Conservation (phyloP, 2,888 invertebrate genomes). For the Sesia apiformis region DNA sequence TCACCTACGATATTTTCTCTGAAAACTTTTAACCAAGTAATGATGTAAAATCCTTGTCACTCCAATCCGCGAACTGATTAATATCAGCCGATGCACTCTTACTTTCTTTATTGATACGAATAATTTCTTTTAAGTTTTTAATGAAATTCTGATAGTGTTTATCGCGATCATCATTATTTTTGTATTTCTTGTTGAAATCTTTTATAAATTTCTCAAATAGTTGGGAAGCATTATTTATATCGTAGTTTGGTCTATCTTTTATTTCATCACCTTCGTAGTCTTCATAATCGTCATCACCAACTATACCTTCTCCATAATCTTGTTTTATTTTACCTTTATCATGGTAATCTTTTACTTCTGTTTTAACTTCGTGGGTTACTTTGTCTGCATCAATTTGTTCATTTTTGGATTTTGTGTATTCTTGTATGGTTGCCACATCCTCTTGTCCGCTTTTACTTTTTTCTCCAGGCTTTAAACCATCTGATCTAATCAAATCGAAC, state of each 20-base stretch:
- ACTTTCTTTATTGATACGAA: slow-evolving; percentile 28
- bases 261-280: slow-evolving; percentile 14
- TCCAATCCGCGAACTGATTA: slow-evolving; percentile 41
- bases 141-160: slow-evolving; percentile 35
- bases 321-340: neutral
- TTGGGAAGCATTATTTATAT: slow-evolving; percentile 32
- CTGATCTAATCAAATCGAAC: too few species aligned
- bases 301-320: neutral
- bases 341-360: too few species aligned
- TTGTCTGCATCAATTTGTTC: too few species aligned
- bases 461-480: too few species aligned
- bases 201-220: slow-evolving; percentile 34
- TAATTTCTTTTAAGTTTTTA: slow-evolving; percentile 38
- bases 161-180: slow-evolving; percentile 23
- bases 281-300: slow-evolving; percentile 8
- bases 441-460: too few species aligned
- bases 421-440: too few species aligned
- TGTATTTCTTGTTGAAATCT: slow-evolving; percentile 36
- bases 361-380: too few species aligned
- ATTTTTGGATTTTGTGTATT: too few species aligned
- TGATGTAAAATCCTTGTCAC: slow-evolving; percentile 18
- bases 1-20: too few species aligned
- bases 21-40: neutral
- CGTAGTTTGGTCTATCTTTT: slow-evolving; percentile 21
- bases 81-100: slow-evolving; percentile 25